Base-by-base conservation (phyloP, 2,888 invertebrate species). In the Hydroisotoma schaefferi region DNA sequence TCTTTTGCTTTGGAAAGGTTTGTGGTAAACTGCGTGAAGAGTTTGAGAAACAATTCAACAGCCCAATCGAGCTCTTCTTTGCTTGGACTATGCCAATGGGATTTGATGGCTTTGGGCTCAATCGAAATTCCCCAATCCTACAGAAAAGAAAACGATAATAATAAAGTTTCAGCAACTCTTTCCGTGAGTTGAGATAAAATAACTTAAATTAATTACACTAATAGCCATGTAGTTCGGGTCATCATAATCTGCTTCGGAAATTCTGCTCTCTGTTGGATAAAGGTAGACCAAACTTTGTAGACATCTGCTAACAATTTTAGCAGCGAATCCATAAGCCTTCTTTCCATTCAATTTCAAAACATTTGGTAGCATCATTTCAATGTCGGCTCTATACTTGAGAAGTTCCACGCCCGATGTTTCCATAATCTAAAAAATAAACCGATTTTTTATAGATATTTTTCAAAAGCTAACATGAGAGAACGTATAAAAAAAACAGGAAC, bases 61-160 rank as follows among this genome's bases (percentile, higher is more conserved):
- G 87, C 84, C 63, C 84, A 83, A 0, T 78, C 76, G 1, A 87
- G 81, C 75, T 92, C 92, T 38, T 82, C 82, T 23, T 81, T 79
- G 23, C 80, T 82, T 0, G 94, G 92, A 48, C 86, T 79, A 74
- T 90, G 88, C 91, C 91, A 94, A 40, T 84, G 79, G 22, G 91
- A 78, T 6, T 84, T 79, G 20, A 87, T 78, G 26, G 85, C 81
- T 57, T 85, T 79, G 22, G 88, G 76, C 70, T 86, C 79, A 20
- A 85, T 83, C 0, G 87, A 81, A 61, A 81, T 81, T 0, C 90
- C 94, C 94, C 94, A 95, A 69, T 90, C 86, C 80, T 81, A 43
- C 54, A 73, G 23, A 46, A 46, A 46, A 25, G 12, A 12, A 12
- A 22, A 46, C 20, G 10, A 28, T 15, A 49, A 15, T 23, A 10